Percentiles rank a stretch among this genome's conserved stretches.
Evolutionary conservation across 2,888 invertebrate genomes (phyloP).

Genomic region (Eupithecia insigniata): DNA sequence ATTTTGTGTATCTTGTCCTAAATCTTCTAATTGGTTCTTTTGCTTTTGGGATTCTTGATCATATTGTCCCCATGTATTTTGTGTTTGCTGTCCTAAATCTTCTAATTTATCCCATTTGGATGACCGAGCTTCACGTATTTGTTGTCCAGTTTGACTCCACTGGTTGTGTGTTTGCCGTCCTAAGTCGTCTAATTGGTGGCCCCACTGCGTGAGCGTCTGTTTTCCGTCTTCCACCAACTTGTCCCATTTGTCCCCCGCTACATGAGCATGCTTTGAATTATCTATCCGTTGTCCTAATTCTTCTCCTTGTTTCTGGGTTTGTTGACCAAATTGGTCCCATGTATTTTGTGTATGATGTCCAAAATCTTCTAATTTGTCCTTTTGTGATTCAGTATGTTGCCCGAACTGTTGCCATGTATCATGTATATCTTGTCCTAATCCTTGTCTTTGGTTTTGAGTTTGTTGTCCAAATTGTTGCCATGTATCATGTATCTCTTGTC

Average conservation of each 20-base stretch:
- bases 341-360: conserved; percentile 4
- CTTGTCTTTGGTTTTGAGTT: conserved; percentile 38
- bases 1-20: conserved; percentile 53
- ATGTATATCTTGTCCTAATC: conserved; percentile 3
- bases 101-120: conserved; percentile 45
- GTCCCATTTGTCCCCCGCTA: background rate
- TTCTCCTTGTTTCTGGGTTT: conserved; percentile 35
- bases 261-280: conserved; percentile 41
- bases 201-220: background rate
- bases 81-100: conserved; percentile 54
- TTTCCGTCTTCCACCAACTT: background rate
- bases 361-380: conserved; percentile 29
- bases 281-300: conserved; percentile 55
- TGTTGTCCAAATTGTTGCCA: conserved; percentile 47
- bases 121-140: conserved; percentile 20
- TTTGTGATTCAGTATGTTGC: background rate
- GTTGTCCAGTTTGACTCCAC: conserved; percentile 38
- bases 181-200: conserved; percentile 48
- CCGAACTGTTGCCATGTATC: conserved; percentile 1
- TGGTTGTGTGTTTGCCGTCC: conserved; percentile 54
- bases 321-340: background rate
- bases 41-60: conserved; percentile 55
- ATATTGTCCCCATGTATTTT: conserved; percentile 45
- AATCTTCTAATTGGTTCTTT: conserved; percentile 48
- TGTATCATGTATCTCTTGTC: conserved; percentile 20